These are phyloP conservation scores for Stenchaetothrips biformis DNA, from an alignment of 2,888 invertebrate species.

Conservation along the genomic window DNA sequence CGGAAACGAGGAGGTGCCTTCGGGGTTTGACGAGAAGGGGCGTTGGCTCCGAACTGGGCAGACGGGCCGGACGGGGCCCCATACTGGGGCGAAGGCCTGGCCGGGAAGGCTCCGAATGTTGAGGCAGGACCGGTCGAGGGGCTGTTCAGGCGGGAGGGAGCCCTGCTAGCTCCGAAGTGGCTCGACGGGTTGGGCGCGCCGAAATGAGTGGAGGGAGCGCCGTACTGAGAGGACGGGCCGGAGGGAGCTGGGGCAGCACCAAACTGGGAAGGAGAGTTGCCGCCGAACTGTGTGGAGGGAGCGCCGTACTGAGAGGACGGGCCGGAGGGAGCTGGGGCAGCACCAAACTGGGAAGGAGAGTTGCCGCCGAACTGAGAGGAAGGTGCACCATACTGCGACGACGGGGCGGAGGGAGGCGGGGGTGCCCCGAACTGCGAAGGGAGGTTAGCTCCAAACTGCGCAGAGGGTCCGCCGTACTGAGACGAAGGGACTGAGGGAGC, in stretches of 20 bases:
- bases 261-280: neutral
- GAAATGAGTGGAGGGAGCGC: neutral
- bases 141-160: too few relatives aligned
- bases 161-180: too few relatives aligned
- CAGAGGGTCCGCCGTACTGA: too few relatives aligned
- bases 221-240: neutral
- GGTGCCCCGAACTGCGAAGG: too few relatives aligned
- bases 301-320: neutral
- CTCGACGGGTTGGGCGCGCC: too few relatives aligned
- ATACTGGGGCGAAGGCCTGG: neutral
- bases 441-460: too few relatives aligned
- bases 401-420: neutral
- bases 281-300: neutral
- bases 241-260: constrained; percentile 4
- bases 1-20: too few relatives aligned
- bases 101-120: neutral
- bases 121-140: neutral
- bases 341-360: neutral
- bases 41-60: neutral
- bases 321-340: neutral
- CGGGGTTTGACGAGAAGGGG: too few relatives aligned
- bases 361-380: neutral
- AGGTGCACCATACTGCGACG: neutral
- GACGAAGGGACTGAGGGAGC: neutral
- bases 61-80: neutral